Base-by-base conservation (phyloP, 2,888 invertebrate species). In the Dioctria linearis region DNA sequence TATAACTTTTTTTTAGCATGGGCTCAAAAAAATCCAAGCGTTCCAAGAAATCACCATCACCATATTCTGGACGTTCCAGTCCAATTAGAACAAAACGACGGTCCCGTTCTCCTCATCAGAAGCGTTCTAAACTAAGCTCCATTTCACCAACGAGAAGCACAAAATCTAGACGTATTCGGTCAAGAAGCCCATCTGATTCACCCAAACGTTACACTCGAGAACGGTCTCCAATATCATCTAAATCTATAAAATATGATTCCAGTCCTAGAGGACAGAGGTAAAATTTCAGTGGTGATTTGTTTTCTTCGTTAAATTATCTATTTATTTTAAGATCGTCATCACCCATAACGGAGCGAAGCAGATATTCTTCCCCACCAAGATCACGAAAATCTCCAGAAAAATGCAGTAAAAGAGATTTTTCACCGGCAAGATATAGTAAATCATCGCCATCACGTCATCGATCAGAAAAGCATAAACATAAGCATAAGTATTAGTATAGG, bases 391-490 rank as follows among this genome's bases (percentile, higher is more conserved):
- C 85, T 11, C 84, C 84, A 13, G 83, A 83, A 8, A 83, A 84
- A 75, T 66, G 80, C 6, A 80, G 82, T 8, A 83, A 82, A 57
- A 86, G 86, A 49, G 87, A 87, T 79, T 86, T 87, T 9, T 87
- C 90, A 3, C 87, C 89, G n/a, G 25, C 25, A 25, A 84, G 85
- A 66, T 82, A 88, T 80, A 86, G 84, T 80, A 87, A 85, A 78
- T 84, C 86, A 3, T 84, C 87, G 4, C 83, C 82, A 67, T 80
- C 80, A 57, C 85, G 84, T 80, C 88, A 85, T 83, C 87, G 86
- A 5, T 85, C 86, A 42, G 89, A 90, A 75, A 90, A 90, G 83
- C 90, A 90, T 83, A 91, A 90, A 84, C 90, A 90, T 84, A 90
- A 90, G 84, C 90, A 90, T 84, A 90, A 90, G 84, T 89, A 89